Percentiles rank a stretch among this genome's conserved stretches.
Evolutionary conservation across 2,797 vertebrate genomes (phyloP).

Genomic region (Sphenodon punctatus): DNA sequence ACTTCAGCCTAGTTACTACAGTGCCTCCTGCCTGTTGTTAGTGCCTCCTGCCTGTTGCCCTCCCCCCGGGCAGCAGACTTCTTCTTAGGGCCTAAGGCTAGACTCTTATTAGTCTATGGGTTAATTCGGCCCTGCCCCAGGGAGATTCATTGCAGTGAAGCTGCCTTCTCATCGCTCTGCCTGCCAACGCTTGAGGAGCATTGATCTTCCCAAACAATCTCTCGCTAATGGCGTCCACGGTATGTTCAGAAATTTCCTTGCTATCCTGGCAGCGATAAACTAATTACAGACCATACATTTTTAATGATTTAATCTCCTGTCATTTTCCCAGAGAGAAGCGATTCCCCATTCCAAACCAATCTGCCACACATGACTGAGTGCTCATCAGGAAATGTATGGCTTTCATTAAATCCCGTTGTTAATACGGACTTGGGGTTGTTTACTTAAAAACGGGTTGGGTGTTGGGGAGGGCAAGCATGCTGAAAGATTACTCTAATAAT

Average conservation of each 20-base stretch:
- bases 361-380: constrained; percentile 66
- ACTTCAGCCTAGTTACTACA: too few species aligned
- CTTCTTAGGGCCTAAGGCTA: too few species aligned
- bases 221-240: constrained; percentile 63
- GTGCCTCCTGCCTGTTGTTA: too few species aligned
- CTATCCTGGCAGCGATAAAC: constrained; percentile 68
- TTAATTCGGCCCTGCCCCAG: constrained; percentile 7
- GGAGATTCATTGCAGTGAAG: constrained; percentile 15
- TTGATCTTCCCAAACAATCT: constrained; percentile 68
- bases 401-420: constrained; percentile 72
- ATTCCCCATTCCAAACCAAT: constrained; percentile 73
- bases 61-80: too few species aligned
- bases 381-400: constrained; percentile 66
- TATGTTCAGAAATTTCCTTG: constrained; percentile 60
- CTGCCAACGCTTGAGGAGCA: too few species aligned
- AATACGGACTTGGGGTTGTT: constrained; percentile 62
- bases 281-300: constrained; percentile 77
- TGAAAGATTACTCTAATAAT: constrained; percentile 58
- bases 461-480: constrained; percentile 45
- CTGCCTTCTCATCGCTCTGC: constrained; percentile 54
- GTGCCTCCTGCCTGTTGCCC: too few species aligned
- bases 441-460: constrained; percentile 44
- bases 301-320: constrained; percentile 78
- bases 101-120: too few species aligned
- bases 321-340: constrained; percentile 68